Conservation (phyloP, 2,113 vertebrate genomes). For the Triplophysa tibetana region DNA sequence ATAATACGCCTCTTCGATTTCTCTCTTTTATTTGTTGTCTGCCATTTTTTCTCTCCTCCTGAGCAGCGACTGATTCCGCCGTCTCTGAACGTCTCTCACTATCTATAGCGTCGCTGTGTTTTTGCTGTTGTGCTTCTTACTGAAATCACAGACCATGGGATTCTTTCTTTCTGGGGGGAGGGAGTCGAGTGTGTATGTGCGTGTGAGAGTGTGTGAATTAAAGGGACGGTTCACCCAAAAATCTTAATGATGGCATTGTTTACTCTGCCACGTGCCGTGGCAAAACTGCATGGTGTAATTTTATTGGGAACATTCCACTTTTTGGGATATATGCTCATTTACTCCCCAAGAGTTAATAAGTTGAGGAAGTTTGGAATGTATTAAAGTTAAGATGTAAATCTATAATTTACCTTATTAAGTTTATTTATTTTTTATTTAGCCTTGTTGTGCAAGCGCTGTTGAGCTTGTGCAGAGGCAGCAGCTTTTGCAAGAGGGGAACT, state of each 20-base stretch:
- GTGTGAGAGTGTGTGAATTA: background rate
- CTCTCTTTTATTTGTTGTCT: conserved; percentile 47
- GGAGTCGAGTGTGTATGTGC: background rate
- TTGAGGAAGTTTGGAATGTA: too few species aligned
- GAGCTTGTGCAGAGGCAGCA: too few species aligned
- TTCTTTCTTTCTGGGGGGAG: conserved; percentile 51
- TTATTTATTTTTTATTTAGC: too few species aligned
- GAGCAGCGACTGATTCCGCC: conserved; percentile 46
- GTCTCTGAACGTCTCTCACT: conserved; percentile 32
- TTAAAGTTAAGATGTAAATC: too few species aligned
- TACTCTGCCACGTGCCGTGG: background rate
- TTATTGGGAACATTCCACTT: too few species aligned
- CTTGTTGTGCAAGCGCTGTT: too few species aligned
- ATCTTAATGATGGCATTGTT: background rate
- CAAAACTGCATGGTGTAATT: background rate
- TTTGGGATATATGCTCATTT: too few species aligned
- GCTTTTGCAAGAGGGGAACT: too few species aligned
- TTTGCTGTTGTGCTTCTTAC: conserved; percentile 58
- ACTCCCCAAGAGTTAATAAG: too few species aligned
- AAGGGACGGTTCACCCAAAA: conserved; percentile 9
- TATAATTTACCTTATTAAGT: too few species aligned
- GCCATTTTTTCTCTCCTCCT: conserved; percentile 50
- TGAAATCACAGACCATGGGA: conserved; percentile 64
- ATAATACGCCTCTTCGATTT: conserved; percentile 53
- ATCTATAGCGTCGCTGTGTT: conserved; percentile 56